phyloP scores from a whole-genome alignment of 2,888 invertebrate genomes.

The Hirtodrosophila cameraria region DNA sequence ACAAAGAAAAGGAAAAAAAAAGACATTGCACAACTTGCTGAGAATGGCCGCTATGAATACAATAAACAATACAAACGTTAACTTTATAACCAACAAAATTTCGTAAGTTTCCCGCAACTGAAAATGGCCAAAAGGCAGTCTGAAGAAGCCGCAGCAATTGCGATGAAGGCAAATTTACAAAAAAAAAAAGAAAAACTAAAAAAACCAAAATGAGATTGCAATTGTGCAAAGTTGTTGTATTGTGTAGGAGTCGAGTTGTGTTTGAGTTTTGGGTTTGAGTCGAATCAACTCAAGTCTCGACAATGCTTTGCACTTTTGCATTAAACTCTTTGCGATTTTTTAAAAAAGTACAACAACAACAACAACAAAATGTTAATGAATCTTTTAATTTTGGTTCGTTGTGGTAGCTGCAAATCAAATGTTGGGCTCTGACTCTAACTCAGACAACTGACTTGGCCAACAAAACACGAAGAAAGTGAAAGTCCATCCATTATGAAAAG shows the following conservation, averaged over 20 bases:
- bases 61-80: conserved; percentile 49
- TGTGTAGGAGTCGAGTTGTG: conserved; percentile 37
- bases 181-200: background rate
- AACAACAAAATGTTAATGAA: conserved; percentile 62
- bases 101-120: conserved; percentile 57
- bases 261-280: conserved; percentile 3
- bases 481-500: conserved; percentile 42
- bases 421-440: conserved; percentile 9
- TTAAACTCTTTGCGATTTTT: conserved; percentile 23
- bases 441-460: conserved; percentile 14
- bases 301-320: conserved; percentile 42
- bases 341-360: conserved; percentile 12
- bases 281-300: conserved; percentile 21
- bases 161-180: conserved; percentile 27
- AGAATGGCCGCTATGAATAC: conserved; percentile 45
- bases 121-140: conserved; percentile 49
- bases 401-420: conserved; percentile 34
- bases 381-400: conserved; percentile 44
- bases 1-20: no score
- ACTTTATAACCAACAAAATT: conserved; percentile 27
- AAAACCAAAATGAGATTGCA: conserved; percentile 39
- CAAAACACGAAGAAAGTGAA: conserved; percentile 52
- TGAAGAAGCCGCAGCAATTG: conserved; percentile 53
- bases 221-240: conserved; percentile 44
- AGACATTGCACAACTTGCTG: conserved; percentile 57